Evolutionary conservation across 2,113 vertebrate species (phyloP).

Genomic region (Tupaia chinensis): DNA sequence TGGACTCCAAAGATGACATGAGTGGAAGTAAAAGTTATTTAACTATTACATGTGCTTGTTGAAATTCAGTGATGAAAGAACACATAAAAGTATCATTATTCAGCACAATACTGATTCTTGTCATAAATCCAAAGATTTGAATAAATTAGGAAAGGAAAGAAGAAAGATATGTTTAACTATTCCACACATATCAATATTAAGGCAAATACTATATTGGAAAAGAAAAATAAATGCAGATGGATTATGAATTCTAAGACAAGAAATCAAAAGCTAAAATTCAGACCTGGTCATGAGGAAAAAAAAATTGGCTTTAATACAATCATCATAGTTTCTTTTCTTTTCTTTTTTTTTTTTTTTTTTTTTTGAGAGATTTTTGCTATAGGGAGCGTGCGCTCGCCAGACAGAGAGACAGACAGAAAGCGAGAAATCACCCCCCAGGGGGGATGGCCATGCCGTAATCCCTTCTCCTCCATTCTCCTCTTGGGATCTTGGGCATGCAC

Average conservation of each 20-base stretch:
- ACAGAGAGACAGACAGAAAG: no score
- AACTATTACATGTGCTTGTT: background rate
- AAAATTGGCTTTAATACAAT: background rate
- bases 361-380: no score
- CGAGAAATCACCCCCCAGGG: no score
- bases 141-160: constrained; percentile 10
- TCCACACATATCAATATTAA: background rate
- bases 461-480: no score
- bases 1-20: background rate
- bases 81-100: background rate
- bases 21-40: background rate
- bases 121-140: constrained; percentile 47
- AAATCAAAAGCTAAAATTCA: constrained; percentile 29
- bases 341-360: background rate
- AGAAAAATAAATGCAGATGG: background rate
- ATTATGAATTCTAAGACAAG: background rate
- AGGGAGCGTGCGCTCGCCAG: no score
- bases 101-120: background rate
- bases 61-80: constrained; percentile 42
- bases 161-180: constrained; percentile 8
- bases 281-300: background rate
- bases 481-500: no score
- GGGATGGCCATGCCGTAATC: no score
- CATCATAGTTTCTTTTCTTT: background rate
- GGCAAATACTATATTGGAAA: background rate